Conservation (phyloP, 2,113 vertebrate genomes). For the Lagopus leucura region DNA sequence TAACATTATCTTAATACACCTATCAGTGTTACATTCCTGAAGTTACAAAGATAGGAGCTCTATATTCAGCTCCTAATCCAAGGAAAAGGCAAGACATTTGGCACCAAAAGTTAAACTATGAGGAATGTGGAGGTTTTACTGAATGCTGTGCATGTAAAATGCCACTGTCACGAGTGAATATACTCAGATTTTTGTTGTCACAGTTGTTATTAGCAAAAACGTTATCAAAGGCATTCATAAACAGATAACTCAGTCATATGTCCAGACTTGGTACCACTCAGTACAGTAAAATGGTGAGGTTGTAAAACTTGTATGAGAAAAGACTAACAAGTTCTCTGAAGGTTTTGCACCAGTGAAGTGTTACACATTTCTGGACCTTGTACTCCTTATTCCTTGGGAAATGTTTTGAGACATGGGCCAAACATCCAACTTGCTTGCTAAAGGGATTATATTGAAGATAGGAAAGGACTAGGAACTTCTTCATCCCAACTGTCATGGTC, state of each 20-base stretch:
- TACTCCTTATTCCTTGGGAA: background rate
- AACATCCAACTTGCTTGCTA: background rate
- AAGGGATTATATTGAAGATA: background rate
- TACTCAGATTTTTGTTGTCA: background rate
- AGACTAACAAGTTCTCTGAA: background rate
- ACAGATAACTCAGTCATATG: background rate
- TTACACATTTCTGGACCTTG: background rate
- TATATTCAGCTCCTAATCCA: background rate
- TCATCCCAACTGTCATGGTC: background rate
- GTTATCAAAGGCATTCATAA: background rate
- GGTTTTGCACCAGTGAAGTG: background rate
- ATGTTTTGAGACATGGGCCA: background rate
- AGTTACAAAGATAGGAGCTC: background rate
- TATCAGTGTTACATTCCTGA: background rate
- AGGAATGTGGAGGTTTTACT: background rate
- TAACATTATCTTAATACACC: background rate
- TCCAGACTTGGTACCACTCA: background rate
- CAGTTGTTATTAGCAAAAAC: background rate
- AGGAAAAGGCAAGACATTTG: background rate
- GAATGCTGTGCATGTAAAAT: background rate
- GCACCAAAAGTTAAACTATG: background rate
- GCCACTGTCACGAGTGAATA: background rate
- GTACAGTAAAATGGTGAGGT: background rate
- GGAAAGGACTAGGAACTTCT: background rate
- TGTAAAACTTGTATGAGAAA: background rate